A percentile compares a stretch with the other conserved stretches of the same genome.
Conservation (phyloP, 2,797 vertebrate genomes). For the Poecile montanus region DNA sequence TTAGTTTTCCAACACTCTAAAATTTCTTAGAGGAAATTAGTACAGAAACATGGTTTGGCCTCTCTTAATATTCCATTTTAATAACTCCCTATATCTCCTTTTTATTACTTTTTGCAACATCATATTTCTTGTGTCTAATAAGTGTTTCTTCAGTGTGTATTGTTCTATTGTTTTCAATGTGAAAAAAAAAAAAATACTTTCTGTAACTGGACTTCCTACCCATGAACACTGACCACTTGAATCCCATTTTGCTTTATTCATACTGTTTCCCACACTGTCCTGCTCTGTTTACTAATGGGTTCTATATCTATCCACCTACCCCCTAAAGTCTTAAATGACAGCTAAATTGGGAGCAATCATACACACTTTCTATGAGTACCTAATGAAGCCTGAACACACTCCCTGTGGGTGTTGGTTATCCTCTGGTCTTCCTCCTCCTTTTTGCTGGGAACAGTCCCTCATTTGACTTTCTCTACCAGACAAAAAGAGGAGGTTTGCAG, state of each 20-base stretch:
- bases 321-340: neutral
- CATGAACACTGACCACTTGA: neutral
- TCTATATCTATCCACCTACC: neutral
- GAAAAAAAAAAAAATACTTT: neutral
- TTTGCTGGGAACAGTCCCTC: neutral
- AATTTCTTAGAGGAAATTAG: constrained; percentile 22
- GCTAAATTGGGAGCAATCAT: neutral
- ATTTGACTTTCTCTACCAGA: neutral
- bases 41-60: neutral
- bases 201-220: neutral
- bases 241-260: neutral
- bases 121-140: constrained; percentile 22
- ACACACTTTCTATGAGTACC: neutral
- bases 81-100: neutral
- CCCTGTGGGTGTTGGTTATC: neutral
- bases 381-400: neutral
- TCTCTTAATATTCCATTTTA: constrained; percentile 33
- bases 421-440: neutral
- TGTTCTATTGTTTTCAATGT: neutral
- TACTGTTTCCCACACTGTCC: neutral
- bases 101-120: constrained; percentile 38
- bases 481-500: neutral
- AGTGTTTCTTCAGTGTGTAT: constrained; percentile 11
- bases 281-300: neutral
- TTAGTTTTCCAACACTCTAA: neutral